These are phyloP conservation scores for Caenorhabditis drosophilae DNA, from an alignment of 2,888 invertebrate species.

Conservation along the genomic window DNA sequence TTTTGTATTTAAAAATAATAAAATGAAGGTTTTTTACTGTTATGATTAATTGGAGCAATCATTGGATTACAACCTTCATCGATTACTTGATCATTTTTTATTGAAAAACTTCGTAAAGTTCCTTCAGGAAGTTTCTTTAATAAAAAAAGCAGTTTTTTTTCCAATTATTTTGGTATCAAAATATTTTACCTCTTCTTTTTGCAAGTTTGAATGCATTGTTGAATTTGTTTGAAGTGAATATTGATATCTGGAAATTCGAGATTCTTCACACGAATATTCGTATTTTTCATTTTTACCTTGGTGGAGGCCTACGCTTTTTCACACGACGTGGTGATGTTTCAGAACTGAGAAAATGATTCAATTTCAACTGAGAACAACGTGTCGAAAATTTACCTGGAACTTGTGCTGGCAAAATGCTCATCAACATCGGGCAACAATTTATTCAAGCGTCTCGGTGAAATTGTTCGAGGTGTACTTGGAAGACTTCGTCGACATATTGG, in stretches of 20 bases:
- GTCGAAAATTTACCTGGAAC: conserved; percentile 22
- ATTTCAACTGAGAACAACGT: conserved; percentile 1
- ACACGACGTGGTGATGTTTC: conserved; percentile 38
- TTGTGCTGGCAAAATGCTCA: conserved; percentile 33
- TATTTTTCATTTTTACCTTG: conserved; percentile 10
- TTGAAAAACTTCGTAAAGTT: conserved; percentile 30
- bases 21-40: background rate
- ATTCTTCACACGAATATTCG: too few relatives aligned
- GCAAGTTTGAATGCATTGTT: too few relatives aligned
- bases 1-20: background rate
- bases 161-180: too few relatives aligned
- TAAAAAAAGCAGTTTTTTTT: too few relatives aligned
- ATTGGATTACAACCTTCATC: conserved; percentile 39
- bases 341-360: conserved; percentile 11
- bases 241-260: conserved; percentile 28
- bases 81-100: conserved; percentile 39
- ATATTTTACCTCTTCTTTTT: conserved; percentile 8
- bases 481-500: conserved; percentile 42
- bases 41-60: background rate
- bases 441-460: conserved; percentile 27
- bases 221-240: conserved; percentile 26
- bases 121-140: conserved; percentile 31
- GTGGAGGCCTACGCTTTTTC: conserved; percentile 34
- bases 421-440: conserved; percentile 34
- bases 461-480: conserved; percentile 39